Conservation (phyloP, 2,113 vertebrate species). For the Lamprotornis superbus region DNA sequence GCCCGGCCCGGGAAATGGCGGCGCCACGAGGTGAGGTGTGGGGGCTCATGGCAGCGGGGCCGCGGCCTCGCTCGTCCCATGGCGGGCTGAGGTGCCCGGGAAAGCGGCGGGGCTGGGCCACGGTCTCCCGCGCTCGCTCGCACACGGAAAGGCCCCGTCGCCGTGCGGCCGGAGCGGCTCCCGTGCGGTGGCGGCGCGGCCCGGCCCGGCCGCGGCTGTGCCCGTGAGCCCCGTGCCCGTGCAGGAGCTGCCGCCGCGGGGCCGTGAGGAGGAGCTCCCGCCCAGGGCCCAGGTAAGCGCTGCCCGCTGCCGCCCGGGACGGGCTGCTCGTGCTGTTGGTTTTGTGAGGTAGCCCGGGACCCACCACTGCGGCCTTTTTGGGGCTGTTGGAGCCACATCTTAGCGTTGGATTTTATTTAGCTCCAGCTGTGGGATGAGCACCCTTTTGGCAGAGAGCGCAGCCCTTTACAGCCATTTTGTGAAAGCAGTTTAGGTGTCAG, state of each 20-base stretch:
- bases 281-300: neutral
- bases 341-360: neutral
- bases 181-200: neutral
- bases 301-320: neutral
- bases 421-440: neutral
- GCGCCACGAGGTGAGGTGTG: neutral
- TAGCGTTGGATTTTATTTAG: neutral
- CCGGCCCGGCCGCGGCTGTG: too few relatives aligned
- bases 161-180: neutral
- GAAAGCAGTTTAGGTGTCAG: neutral
- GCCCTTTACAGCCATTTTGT: neutral
- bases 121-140: neutral
- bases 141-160: neutral
- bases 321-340: too few relatives aligned
- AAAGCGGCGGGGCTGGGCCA: neutral
- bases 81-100: neutral
- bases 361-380: fast-evolving
- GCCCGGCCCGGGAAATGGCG: neutral
- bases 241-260: neutral
- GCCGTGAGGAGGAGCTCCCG: neutral
- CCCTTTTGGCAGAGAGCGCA: neutral
- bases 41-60: fast-evolving
- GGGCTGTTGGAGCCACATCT: neutral
- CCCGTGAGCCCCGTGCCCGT: neutral
- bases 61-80: fast-evolving